These are phyloP conservation scores for Apaloderma vittatum DNA, from an alignment of 2,113 vertebrate genomes.

Conservation along the genomic window DNA sequence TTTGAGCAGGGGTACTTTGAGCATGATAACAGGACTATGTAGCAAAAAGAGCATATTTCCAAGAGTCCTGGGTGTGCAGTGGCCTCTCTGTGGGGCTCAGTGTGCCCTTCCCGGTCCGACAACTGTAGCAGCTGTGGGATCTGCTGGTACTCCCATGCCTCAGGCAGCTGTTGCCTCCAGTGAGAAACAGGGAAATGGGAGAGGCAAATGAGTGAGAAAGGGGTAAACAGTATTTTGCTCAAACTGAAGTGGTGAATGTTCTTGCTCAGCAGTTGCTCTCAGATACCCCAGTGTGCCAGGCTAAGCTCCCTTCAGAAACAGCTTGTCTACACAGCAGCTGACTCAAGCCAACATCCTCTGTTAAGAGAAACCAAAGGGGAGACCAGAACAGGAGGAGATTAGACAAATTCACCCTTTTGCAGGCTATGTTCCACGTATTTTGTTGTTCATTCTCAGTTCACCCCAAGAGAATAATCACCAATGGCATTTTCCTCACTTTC, in stretches of 20 bases:
- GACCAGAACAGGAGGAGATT: not conserved
- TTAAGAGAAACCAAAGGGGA: not conserved
- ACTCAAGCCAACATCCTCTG: not conserved
- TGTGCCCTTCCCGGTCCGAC: not conserved
- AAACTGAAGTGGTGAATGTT: not conserved
- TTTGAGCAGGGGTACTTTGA: not conserved
- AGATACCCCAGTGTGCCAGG: not conserved
- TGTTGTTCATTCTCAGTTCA: not conserved
- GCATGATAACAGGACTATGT: not conserved
- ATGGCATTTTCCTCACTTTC: not conserved
- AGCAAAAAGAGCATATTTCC: not conserved
- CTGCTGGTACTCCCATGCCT: conserved; percentile 31
- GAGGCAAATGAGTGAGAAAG: conserved; percentile 25
- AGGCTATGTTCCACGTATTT: not conserved
- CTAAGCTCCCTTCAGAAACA: not conserved
- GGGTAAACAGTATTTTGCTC: conserved; percentile 41
- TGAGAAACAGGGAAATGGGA: conserved; percentile 22
- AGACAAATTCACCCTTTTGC: not conserved
- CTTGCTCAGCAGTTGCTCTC: conserved; percentile 38
- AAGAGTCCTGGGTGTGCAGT: not conserved
- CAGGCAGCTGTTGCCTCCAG: not conserved
- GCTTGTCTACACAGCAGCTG: not conserved
- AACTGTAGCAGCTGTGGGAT: not conserved
- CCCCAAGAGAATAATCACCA: not conserved
- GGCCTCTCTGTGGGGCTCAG: rapidly evolving